phyloP scores from a whole-genome alignment of 2,888 invertebrate species.

The Mesochorus sp. region DNA sequence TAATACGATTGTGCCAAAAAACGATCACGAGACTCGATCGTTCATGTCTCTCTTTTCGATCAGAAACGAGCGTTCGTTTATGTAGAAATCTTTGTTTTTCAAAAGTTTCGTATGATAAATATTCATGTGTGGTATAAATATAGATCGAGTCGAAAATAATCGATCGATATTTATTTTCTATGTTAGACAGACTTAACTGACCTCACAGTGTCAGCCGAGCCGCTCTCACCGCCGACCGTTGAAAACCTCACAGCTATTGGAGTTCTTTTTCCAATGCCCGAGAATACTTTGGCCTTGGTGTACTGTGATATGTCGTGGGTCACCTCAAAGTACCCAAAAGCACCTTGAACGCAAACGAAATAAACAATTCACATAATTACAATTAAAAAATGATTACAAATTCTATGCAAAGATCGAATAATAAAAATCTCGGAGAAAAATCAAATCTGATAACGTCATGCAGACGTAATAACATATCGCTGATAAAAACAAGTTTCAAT shows the following conservation, averaged over 20 bases:
- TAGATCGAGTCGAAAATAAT: slow-evolving; percentile 13
- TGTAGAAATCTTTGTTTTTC: too few species aligned
- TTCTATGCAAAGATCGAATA: background rate
- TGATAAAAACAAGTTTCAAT: too few species aligned
- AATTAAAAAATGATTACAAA: background rate
- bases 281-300: slow-evolving; percentile 90
- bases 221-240: slow-evolving; percentile 94
- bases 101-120: background rate
- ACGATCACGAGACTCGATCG: too few species aligned
- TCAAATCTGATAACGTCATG: too few species aligned
- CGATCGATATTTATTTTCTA: background rate
- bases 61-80: too few species aligned
- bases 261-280: slow-evolving; percentile 89
- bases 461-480: too few species aligned
- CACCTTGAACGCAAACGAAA: slow-evolving; percentile 82
- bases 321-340: slow-evolving; percentile 94
- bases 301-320: slow-evolving; percentile 93
- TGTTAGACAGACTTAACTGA: slow-evolving; percentile 64
- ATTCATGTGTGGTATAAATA: slow-evolving; percentile 13
- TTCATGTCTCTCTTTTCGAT: background rate
- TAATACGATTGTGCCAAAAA: too few species aligned
- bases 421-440: too few species aligned
- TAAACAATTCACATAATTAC: background rate
- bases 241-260: slow-evolving; percentile 92
- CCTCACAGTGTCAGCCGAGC: slow-evolving; percentile 93